A percentile compares a stretch with the other conserved stretches of the same genome.
phyloP scores from a whole-genome alignment of 1,140 invertebrate species.

The Littorina saxatilis region DNA sequence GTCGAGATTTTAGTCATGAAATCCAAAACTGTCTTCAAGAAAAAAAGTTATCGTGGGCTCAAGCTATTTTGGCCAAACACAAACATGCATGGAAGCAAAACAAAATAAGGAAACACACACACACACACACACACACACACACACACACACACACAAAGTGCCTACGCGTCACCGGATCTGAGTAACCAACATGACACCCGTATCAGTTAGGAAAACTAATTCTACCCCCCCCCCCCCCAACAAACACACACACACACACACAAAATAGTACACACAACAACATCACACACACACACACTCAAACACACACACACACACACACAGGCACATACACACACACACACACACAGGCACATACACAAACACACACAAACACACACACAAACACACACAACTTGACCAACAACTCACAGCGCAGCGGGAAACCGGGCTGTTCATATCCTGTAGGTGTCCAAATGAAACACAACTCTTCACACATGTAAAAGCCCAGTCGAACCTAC shows the following conservation, averaged over 20 bases:
- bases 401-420: no score
- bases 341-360: not conserved
- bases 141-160: not conserved
- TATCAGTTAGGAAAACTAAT: no score
- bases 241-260: constrained; percentile 2
- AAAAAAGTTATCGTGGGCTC: no score
- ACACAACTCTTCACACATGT: no score
- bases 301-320: not conserved
- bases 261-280: not conserved
- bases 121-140: constrained; percentile 11
- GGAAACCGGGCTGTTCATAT: no score
- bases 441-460: no score
- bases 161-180: not conserved
- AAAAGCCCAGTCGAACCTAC: no score
- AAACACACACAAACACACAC: constrained; percentile 24
- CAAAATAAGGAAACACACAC: not conserved
- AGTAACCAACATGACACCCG: not conserved
- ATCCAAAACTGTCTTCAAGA: no score
- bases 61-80: not conserved
- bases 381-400: constrained; percentile 7
- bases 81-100: not conserved
- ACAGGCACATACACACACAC: not conserved
- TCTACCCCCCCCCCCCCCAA: no score
- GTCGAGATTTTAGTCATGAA: no score
- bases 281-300: not conserved